Conservation (phyloP, 1,140 invertebrate species). For the Rhopalosiphum padi region DNA sequence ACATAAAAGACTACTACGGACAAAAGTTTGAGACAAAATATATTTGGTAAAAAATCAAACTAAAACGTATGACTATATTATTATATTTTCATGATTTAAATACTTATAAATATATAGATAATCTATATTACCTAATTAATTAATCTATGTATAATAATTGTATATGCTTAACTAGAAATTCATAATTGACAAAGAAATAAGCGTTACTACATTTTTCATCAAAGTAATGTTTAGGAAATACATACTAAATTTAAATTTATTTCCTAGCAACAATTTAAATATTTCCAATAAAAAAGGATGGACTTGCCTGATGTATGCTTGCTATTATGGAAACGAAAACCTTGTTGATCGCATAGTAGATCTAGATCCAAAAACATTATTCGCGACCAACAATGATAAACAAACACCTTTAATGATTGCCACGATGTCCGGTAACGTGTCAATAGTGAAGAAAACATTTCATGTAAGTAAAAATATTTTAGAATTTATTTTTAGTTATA, state of each 20-base stretch:
- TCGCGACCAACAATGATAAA: constrained; percentile 13
- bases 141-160: background rate
- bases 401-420: constrained; percentile 53
- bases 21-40: background rate
- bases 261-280: constrained; percentile 23
- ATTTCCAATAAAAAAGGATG: constrained; percentile 49
- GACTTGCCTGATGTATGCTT: constrained; percentile 52
- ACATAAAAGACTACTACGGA: background rate
- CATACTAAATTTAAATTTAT: background rate
- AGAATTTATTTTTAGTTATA: background rate
- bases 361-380: constrained; percentile 33
- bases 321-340: constrained; percentile 48
- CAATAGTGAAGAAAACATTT: constrained; percentile 52
- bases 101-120: background rate
- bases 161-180: background rate
- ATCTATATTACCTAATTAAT: background rate
- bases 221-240: background rate
- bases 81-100: background rate
- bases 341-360: constrained; percentile 41
- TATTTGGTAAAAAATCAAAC: background rate
- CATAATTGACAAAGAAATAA: background rate
- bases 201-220: background rate
- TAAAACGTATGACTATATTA: too few species aligned
- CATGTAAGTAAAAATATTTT: constrained; percentile 15
- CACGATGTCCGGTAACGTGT: constrained; percentile 39